These are phyloP conservation scores for Eupithecia insigniata DNA, from an alignment of 2,888 invertebrate genomes.

Conservation along the genomic window DNA sequence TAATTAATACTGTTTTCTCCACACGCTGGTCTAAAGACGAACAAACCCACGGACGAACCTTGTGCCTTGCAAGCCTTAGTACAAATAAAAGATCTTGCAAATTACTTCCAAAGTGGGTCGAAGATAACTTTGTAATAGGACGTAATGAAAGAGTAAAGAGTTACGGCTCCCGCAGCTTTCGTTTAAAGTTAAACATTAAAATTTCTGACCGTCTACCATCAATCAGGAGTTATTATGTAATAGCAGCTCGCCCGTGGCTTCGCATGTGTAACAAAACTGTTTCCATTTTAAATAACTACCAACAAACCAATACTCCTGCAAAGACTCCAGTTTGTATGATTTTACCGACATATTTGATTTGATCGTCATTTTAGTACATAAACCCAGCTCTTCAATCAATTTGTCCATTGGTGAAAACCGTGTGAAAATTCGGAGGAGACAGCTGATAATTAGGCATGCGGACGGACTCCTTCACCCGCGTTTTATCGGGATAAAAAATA, in stretches of 20 bases:
- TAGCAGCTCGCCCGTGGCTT: not conserved
- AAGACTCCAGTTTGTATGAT: too few species aligned
- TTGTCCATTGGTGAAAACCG: not conserved
- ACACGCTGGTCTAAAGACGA: not conserved
- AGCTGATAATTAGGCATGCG: too few species aligned
- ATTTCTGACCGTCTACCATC: not conserved
- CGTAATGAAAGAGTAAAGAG: constrained; percentile 13
- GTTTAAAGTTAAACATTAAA: not conserved
- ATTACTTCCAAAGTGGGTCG: constrained; percentile 6
- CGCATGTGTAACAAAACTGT: not conserved
- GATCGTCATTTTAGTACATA: not conserved
- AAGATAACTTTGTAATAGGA: constrained; percentile 7
- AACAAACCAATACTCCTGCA: not conserved
- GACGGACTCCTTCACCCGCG: too few species aligned
- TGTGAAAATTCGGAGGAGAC: too few species aligned
- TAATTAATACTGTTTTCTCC: not conserved
- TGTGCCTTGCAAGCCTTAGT: not conserved
- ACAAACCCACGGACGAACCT: not conserved
- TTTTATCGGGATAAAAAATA: too few species aligned
- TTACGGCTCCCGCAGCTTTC: not conserved
- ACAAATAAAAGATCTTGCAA: constrained; percentile 5
- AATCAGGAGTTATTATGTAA: not conserved
- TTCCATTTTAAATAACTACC: too few species aligned
- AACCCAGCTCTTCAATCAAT: not conserved
- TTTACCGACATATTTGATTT: not conserved